Conservation (phyloP, 37 sponge, comb jelly and placozoan genomes). For the Ianthella basta region DNA sequence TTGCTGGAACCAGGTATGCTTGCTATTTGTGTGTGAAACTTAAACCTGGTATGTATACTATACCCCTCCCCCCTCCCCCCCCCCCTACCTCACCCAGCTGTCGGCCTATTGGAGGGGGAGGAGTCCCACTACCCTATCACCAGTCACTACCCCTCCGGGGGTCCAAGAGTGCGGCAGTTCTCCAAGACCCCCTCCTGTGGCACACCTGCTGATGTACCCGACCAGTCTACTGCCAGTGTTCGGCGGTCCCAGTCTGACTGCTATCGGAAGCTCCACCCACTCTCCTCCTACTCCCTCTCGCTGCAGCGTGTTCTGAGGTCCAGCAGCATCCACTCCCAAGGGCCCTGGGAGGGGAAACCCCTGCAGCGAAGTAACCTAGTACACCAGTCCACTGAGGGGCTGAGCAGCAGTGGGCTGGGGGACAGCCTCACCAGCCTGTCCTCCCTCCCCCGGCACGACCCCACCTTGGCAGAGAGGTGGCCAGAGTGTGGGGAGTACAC, state of each 20-base stretch:
- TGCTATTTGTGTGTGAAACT: no score
- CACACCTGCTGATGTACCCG: neutral
- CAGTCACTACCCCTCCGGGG: no score
- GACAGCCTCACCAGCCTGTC: constrained; percentile 20
- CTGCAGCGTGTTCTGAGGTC: neutral
- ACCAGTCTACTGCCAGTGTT: neutral
- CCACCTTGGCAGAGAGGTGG: neutral
- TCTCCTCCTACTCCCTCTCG: no score
- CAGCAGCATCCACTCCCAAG: neutral
- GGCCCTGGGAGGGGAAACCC: neutral
- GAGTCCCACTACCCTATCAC: no score
- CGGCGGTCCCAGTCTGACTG: constrained; percentile 20
- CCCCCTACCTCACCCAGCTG: no score
- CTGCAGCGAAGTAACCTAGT: neutral
- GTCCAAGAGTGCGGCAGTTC: no score
- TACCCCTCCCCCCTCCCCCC: no score
- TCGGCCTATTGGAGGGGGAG: no score
- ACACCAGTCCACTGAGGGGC: neutral
- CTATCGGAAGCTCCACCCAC: neutral
- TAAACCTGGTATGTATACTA: no score
- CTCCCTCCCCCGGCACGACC: constrained; percentile 21
- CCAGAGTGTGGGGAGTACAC: constrained; percentile 30
- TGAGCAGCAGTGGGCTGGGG: constrained; percentile 25
- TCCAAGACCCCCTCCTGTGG: no score
- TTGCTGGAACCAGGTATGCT: neutral